Conservation (phyloP, 2,797 vertebrate genomes). For the Dendrocincla tyrannina region DNA sequence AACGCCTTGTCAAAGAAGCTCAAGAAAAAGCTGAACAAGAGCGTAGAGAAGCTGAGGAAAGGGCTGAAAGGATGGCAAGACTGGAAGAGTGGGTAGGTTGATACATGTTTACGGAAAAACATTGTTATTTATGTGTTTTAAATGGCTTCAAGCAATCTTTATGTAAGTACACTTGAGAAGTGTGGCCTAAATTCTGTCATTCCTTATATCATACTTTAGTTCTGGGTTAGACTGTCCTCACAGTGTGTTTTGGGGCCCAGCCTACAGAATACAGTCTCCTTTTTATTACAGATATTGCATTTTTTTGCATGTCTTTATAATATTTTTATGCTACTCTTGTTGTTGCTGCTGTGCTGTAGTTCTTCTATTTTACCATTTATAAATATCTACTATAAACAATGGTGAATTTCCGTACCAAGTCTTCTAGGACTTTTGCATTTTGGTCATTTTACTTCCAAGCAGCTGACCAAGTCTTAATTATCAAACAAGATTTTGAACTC, state of each 20-base stretch:
- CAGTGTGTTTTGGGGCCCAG: not conserved
- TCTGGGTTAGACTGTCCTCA: not conserved
- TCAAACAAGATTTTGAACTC: not conserved
- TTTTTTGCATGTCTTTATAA: not conserved
- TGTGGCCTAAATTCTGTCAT: not conserved
- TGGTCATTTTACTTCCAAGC: not conserved
- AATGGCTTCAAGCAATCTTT: not conserved
- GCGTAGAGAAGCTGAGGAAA: constrained; percentile 78
- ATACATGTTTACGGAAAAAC: not conserved
- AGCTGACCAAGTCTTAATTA: not conserved
- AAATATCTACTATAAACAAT: not conserved
- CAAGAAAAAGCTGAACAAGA: constrained; percentile 71
- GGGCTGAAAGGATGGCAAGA: constrained; percentile 69
- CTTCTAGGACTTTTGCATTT: not conserved
- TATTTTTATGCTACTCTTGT: not conserved
- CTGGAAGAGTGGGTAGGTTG: constrained; percentile 91
- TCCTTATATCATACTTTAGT: not conserved
- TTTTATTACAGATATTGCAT: not conserved
- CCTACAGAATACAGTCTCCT: not conserved
- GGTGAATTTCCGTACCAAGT: not conserved
- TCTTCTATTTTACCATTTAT: not conserved
- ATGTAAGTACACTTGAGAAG: not conserved
- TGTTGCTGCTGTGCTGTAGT: not conserved
- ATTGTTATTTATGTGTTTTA: not conserved
- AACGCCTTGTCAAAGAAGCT: constrained; percentile 73